A percentile compares a stretch with the other conserved stretches of the same genome.
These are phyloP conservation scores for Ursus arctos DNA, from an alignment of 2,113 vertebrate species.

Conservation along the genomic window DNA sequence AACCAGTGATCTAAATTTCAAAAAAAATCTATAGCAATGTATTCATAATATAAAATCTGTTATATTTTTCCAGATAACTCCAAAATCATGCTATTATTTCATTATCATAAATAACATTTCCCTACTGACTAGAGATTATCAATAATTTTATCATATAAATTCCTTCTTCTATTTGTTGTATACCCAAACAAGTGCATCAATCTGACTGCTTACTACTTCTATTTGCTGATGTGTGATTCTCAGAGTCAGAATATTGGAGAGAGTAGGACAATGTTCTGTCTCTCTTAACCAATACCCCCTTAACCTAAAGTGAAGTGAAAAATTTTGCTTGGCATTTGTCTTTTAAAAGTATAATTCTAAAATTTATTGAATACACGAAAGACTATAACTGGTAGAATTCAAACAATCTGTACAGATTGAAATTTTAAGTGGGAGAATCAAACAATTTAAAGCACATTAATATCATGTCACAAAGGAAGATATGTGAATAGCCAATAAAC, in stretches of 20 bases:
- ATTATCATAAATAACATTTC: neutral
- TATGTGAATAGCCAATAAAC: neutral
- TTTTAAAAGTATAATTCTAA: constrained; percentile 49
- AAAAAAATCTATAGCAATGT: constrained; percentile 8
- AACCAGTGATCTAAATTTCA: neutral
- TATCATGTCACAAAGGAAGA: neutral
- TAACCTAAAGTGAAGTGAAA: neutral
- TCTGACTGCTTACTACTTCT: neutral
- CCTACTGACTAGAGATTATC: neutral
- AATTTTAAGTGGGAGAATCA: constrained; percentile 9
- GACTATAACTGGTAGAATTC: neutral
- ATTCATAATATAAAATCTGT: constrained; percentile 15
- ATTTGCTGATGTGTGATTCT: neutral
- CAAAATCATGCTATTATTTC: neutral
- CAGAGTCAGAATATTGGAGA: neutral
- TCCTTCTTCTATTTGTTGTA: constrained; percentile 33
- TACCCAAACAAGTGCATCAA: neutral
- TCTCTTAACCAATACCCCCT: neutral
- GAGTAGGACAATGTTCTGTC: neutral
- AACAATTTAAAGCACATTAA: neutral
- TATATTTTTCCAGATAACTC: neutral
- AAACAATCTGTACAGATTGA: neutral
- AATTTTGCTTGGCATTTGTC: neutral
- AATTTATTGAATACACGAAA: neutral
- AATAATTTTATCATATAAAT: constrained; percentile 55